Percentiles rank a stretch among this genome's conserved stretches.
Conservation (phyloP, 92 coral and sea anemone genomes). For the Bergia puertoricense region DNA sequence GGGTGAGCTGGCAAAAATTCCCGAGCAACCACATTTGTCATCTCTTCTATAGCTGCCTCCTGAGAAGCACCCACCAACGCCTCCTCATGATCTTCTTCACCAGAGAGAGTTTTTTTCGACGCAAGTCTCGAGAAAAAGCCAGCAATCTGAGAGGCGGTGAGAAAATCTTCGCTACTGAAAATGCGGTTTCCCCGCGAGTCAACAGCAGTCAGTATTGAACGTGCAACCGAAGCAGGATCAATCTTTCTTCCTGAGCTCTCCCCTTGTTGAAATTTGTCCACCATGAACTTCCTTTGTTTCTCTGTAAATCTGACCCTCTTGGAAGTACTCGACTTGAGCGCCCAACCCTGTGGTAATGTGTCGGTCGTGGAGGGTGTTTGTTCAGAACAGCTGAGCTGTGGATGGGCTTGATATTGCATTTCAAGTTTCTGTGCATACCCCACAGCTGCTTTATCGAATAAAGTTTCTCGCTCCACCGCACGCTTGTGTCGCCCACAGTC, state of each 20-base stretch:
- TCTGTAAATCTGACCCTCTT: slow-evolving; percentile 42
- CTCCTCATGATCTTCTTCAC: slow-evolving; percentile 28
- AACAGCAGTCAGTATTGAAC: slow-evolving; percentile 39
- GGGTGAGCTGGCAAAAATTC: slow-evolving; percentile 45
- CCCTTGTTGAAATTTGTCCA: slow-evolving; percentile 39
- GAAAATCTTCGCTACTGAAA: slow-evolving; percentile 21
- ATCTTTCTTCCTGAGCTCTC: slow-evolving; percentile 39
- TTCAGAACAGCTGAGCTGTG: neutral
- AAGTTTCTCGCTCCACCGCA: slow-evolving; percentile 54
- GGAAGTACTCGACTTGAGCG: slow-evolving; percentile 33
- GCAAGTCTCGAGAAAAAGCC: slow-evolving; percentile 46
- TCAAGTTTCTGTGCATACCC: slow-evolving; percentile 57
- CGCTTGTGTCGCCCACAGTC: slow-evolving; percentile 60
- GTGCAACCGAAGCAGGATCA: slow-evolving; percentile 41
- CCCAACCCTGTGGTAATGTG: slow-evolving; percentile 38
- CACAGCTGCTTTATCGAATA: slow-evolving; percentile 55
- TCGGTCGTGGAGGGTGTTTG: neutral
- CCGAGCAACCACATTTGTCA: slow-evolving; percentile 31
- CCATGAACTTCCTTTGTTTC: slow-evolving; percentile 31
- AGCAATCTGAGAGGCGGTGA: slow-evolving; percentile 46
- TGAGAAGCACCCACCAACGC: slow-evolving; percentile 9
- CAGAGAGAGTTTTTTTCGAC: slow-evolving; percentile 30
- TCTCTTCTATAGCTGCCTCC: slow-evolving; percentile 32
- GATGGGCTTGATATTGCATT: slow-evolving; percentile 16
- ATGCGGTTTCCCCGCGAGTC: slow-evolving; percentile 28